Evolutionary conservation across 2,888 invertebrate genomes (phyloP).

Genomic region (Petrolisthes manimaculis): DNA sequence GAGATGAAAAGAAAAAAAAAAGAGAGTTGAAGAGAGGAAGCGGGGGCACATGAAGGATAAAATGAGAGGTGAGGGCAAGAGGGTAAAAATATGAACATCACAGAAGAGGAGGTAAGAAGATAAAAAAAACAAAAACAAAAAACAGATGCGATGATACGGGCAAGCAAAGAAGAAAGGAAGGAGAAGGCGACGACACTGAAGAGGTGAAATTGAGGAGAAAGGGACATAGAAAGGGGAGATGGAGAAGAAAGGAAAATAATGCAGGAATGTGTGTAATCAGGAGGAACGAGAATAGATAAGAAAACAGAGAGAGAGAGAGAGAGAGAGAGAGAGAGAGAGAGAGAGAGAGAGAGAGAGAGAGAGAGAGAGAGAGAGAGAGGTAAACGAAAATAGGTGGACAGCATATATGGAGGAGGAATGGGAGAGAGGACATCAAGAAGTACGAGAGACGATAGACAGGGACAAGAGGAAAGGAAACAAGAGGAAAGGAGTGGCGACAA

Average conservation of each 20-base stretch:
- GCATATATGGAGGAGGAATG: too few species aligned
- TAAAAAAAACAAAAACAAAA: not conserved
- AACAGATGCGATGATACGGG: not conserved
- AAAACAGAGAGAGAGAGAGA: not conserved
- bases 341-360: conserved; percentile 10
- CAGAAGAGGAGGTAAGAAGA: not conserved
- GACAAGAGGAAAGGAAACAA: too few species aligned
- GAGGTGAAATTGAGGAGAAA: not conserved
- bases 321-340: conserved; percentile 13
- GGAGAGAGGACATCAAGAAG: too few species aligned
- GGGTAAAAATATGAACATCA: too few species aligned
- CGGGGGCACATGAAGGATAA: too few species aligned
- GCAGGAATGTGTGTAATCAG: not conserved
- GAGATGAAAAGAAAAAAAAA: too few species aligned
- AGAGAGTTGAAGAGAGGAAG: too few species aligned
- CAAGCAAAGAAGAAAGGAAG: not conserved
- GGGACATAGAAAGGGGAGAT: not conserved
- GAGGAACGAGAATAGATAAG: not conserved
- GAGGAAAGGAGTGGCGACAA: too few species aligned
- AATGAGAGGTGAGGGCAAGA: too few species aligned
- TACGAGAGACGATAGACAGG: too few species aligned
- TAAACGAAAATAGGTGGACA: too few species aligned
- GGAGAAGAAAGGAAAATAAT: not conserved
- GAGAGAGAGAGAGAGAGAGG: not conserved
- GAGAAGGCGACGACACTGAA: not conserved